Conservation (phyloP, 2,113 vertebrate genomes). For the Zootoca vivipara region DNA sequence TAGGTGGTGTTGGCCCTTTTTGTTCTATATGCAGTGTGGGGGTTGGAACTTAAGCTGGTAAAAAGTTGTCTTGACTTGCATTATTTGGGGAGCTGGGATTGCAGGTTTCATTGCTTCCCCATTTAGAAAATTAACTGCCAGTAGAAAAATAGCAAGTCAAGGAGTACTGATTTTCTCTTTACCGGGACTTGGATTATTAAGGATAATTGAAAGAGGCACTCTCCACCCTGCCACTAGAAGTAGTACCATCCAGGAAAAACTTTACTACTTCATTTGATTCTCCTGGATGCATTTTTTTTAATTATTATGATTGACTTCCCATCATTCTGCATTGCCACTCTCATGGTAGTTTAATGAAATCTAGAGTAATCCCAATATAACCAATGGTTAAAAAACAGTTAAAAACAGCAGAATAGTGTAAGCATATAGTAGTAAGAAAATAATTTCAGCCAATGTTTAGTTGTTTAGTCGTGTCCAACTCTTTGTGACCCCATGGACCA, state of each 20-base stretch:
- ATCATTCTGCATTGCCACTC: no score
- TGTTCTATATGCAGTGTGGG: background rate
- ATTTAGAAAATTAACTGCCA: background rate
- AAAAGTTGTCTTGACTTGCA: background rate
- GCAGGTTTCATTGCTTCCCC: background rate
- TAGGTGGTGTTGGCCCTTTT: background rate
- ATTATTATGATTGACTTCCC: no score
- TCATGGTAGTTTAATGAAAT: no score
- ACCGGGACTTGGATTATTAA: background rate
- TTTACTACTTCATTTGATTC: background rate
- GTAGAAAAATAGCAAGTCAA: background rate
- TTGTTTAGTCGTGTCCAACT: no score
- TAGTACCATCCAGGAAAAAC: background rate
- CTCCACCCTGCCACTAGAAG: background rate
- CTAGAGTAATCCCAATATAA: no score
- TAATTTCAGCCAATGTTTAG: no score
- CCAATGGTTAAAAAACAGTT: no score
- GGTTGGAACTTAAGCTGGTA: background rate
- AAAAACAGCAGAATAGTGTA: no score
- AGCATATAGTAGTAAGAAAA: no score
- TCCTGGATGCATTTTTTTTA: background rate
- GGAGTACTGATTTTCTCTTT: background rate
- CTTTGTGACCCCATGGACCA: no score
- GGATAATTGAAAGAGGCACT: background rate
- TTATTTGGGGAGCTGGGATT: background rate